Percentiles rank a stretch among this genome's conserved stretches.
Evolutionary conservation across 2,113 vertebrate species (phyloP).

Genomic region (Atlantisia rogersi): DNA sequence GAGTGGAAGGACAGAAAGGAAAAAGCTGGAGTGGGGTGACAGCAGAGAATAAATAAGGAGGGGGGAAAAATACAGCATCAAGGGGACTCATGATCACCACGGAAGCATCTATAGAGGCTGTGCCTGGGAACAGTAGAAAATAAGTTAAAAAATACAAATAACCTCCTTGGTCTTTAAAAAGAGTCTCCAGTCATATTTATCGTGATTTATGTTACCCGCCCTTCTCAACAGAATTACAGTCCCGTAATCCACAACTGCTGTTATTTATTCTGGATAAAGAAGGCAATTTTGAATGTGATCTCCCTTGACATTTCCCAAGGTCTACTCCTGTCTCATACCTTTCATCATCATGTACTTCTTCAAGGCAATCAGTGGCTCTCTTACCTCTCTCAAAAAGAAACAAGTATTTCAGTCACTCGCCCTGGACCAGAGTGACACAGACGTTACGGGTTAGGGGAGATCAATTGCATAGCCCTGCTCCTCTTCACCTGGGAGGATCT

Average conservation of each 20-base stretch:
- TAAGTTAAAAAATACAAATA: neutral
- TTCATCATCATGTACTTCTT: slow-evolving; percentile 51
- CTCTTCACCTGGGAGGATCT: slow-evolving; percentile 27
- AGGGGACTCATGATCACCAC: neutral
- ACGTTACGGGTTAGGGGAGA: slow-evolving; percentile 25
- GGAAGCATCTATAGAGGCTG: neutral
- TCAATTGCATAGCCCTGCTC: slow-evolving; percentile 41
- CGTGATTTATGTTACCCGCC: neutral
- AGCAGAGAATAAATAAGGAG: neutral
- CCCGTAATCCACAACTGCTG: neutral
- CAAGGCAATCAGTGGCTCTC: slow-evolving; percentile 26
- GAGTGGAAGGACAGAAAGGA: neutral
- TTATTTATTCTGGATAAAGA: slow-evolving; percentile 55
- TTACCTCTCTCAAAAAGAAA: slow-evolving; percentile 41
- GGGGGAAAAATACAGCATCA: neutral
- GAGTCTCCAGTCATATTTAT: neutral
- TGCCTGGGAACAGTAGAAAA: neutral
- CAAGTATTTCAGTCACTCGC: neutral
- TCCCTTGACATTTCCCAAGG: slow-evolving; percentile 60
- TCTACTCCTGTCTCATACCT: slow-evolving; percentile 29
- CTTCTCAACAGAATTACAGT: slow-evolving; percentile 16
- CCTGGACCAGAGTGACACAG: slow-evolving; percentile 34
- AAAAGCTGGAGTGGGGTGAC: neutral
- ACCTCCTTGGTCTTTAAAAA: neutral
- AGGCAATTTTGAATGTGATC: slow-evolving; percentile 49